Conservation (phyloP, 2,797 vertebrate species). For the Lepus oiostolus region DNA sequence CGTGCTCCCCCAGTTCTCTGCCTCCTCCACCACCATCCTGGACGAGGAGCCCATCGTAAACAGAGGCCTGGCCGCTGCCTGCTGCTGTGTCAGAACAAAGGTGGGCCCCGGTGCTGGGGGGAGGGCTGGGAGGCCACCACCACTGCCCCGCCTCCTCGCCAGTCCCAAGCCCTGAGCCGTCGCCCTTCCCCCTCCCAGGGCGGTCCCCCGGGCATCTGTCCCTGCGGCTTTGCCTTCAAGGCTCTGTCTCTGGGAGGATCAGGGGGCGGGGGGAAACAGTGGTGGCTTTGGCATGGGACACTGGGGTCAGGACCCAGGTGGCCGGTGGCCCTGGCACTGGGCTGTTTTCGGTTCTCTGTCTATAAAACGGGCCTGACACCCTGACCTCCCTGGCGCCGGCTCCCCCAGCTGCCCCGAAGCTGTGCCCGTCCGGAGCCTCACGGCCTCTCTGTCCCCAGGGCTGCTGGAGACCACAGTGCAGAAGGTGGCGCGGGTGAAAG, state of each 20-base stretch:
- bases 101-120: constrained; percentile 54
- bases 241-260: not conserved
- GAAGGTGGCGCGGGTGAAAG: constrained; percentile 94
- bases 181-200: not conserved
- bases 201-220: accelerated
- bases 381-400: accelerated
- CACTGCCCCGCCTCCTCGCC: not conserved
- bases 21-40: constrained; percentile 95
- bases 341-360: not conserved
- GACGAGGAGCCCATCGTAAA: constrained; percentile 97
- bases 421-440: not conserved
- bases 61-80: constrained; percentile 94
- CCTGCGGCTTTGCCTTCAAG: not conserved
- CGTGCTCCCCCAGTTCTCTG: constrained; percentile 88
- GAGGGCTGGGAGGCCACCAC: too few species aligned
- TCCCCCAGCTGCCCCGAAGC: not conserved
- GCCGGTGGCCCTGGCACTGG: not conserved
- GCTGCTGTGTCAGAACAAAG: constrained; percentile 96
- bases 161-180: not conserved
- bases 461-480: constrained; percentile 95
- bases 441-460: constrained; percentile 83
- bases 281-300: not conserved
- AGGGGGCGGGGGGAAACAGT: not conserved
- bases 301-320: not conserved
- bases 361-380: not conserved